Percentiles rank a stretch among this genome's conserved stretches.
phyloP scores from a whole-genome alignment of 2,113 vertebrate genomes.

The Scolopax mira region DNA sequence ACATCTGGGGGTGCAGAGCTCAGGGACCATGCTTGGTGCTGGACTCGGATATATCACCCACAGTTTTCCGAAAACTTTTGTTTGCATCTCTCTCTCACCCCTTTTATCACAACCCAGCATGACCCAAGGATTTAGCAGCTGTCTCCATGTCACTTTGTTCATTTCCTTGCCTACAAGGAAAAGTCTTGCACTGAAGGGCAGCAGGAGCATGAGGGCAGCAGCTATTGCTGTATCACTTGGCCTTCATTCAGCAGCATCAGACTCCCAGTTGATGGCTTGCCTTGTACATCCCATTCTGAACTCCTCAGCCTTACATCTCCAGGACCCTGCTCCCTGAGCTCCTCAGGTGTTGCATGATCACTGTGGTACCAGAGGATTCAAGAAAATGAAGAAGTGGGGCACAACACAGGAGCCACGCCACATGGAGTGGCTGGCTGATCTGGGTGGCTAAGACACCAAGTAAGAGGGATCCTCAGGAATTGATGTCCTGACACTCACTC shows the following conservation, averaged over 20 bases:
- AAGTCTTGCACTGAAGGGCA: background rate
- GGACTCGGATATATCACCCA: background rate
- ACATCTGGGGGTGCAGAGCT: background rate
- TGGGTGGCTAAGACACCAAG: background rate
- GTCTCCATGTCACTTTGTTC: background rate
- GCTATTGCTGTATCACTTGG: fast-evolving
- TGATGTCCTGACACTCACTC: background rate
- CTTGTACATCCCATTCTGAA: background rate
- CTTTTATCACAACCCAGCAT: background rate
- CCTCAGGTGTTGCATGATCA: background rate
- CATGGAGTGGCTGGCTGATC: background rate
- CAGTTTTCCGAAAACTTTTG: background rate
- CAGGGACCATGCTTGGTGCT: background rate
- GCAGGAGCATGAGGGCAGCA: background rate
- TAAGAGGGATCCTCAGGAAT: background rate
- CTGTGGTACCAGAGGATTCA: fast-evolving
- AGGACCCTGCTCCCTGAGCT: background rate
- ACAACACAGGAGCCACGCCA: background rate
- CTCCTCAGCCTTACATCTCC: fast-evolving
- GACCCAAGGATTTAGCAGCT: background rate
- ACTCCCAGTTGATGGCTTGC: background rate
- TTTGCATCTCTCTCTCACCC: fast-evolving
- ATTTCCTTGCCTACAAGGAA: background rate
- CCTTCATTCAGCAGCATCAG: fast-evolving
- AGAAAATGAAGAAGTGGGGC: background rate